Conservation (phyloP, 35 echinoderm and acorn worm genomes). For the Chiridota heheva region DNA sequence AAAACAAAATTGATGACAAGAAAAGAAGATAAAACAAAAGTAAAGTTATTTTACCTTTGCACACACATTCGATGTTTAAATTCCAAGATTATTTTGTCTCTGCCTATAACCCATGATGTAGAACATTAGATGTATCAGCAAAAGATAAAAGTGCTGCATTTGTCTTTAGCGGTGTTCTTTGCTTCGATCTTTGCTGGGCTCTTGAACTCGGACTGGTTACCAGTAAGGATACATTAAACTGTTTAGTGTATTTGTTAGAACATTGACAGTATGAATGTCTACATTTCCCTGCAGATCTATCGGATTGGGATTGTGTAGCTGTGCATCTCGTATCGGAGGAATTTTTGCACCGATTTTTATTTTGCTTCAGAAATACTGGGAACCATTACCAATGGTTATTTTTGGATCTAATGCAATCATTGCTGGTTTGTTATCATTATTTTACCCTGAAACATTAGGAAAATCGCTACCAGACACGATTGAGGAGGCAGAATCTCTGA, state of each 20-base stretch:
- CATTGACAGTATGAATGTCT: not conserved
- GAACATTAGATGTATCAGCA: not conserved
- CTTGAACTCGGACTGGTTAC: not conserved
- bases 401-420: slow-evolving; percentile 52
- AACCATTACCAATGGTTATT: slow-evolving; percentile 50
- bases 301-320: slow-evolving; percentile 55
- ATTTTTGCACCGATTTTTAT: slow-evolving; percentile 65
- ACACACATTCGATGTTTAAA: too few species aligned
- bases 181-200: not conserved
- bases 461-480: slow-evolving; percentile 70
- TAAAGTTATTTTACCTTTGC: too few species aligned
- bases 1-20: too few species aligned
- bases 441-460: slow-evolving; percentile 63
- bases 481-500: slow-evolving; percentile 59
- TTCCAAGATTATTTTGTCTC: too few species aligned
- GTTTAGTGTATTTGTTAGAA: not conserved
- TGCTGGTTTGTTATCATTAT: slow-evolving; percentile 42
- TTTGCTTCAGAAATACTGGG: slow-evolving; percentile 39
- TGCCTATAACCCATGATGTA: too few species aligned
- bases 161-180: not conserved
- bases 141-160: not conserved
- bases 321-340: slow-evolving; percentile 66
- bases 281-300: slow-evolving; percentile 38
- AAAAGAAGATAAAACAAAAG: too few species aligned
- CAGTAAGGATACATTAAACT: not conserved